Percentiles rank a stretch among this genome's conserved stretches.
Conservation (phyloP, 2,113 vertebrate genomes). For the Pelecanoides urinatrix region DNA sequence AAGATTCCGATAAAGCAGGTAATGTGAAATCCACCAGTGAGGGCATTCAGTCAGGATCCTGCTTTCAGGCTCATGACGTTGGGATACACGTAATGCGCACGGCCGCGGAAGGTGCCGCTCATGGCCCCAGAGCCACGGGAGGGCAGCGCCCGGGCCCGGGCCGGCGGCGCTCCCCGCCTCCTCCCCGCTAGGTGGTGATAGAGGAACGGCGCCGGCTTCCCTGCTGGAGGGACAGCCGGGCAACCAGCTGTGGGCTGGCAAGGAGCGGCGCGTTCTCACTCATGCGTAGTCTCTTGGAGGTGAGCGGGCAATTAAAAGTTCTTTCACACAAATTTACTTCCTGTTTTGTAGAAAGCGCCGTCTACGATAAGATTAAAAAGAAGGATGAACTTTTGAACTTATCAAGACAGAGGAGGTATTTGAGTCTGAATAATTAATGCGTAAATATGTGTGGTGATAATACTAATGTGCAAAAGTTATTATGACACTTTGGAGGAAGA, state of each 20-base stretch:
- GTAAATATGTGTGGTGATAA: background rate
- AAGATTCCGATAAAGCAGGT: background rate
- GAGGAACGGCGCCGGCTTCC: background rate
- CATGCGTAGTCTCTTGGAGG: fast-evolving
- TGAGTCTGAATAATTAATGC: background rate
- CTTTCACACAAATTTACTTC: background rate
- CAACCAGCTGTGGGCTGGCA: fast-evolving
- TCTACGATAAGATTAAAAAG: background rate
- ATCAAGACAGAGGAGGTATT: background rate
- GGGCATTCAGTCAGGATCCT: background rate
- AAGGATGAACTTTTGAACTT: background rate
- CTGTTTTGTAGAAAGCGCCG: background rate
- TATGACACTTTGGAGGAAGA: background rate
- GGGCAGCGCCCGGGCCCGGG: background rate
- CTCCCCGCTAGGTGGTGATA: background rate
- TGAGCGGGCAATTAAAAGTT: background rate
- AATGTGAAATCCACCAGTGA: background rate
- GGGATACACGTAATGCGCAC: fast-evolving
- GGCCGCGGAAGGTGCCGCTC: no score
- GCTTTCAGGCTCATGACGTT: fast-evolving
- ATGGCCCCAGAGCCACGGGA: no score
- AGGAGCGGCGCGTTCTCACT: fast-evolving
- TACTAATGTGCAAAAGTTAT: background rate
- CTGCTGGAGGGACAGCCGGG: fast-evolving
- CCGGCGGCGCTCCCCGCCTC: fast-evolving